phyloP scores from a whole-genome alignment of 2,113 vertebrate genomes.

The Stigmatopora argus region DNA sequence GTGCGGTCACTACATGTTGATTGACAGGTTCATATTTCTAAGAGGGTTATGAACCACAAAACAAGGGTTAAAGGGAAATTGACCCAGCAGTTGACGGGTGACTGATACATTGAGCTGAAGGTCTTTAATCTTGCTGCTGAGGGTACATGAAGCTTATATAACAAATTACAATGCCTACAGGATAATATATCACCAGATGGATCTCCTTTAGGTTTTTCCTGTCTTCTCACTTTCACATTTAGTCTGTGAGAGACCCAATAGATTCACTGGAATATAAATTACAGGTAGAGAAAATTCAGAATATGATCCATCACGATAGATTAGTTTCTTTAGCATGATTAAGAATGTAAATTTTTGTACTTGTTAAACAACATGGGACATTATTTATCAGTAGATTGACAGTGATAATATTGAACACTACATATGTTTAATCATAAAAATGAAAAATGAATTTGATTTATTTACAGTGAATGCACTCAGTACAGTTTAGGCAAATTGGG shows the following conservation, averaged over 20 bases:
- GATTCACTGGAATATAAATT: conserved; percentile 43
- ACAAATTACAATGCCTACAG: conserved; percentile 73
- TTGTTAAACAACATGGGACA: neutral
- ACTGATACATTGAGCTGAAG: conserved; percentile 76
- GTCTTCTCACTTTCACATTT: conserved; percentile 43
- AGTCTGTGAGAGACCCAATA: conserved; percentile 38
- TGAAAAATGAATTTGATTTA: neutral
- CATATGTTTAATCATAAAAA: neutral
- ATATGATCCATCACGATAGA: conserved; percentile 38
- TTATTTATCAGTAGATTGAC: neutral
- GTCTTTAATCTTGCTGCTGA: conserved; percentile 77
- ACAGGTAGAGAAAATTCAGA: conserved; percentile 45
- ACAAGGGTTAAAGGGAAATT: conserved; percentile 80
- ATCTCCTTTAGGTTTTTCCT: conserved; percentile 51
- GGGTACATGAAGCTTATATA: conserved; percentile 77
- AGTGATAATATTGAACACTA: neutral
- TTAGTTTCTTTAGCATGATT: conserved; percentile 27
- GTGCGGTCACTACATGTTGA: conserved; percentile 55
- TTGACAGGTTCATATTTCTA: conserved; percentile 73
- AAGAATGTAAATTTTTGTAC: conserved; percentile 14
- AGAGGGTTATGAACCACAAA: conserved; percentile 77
- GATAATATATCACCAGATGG: conserved; percentile 72
- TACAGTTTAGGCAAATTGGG: neutral
- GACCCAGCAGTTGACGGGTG: conserved; percentile 75
- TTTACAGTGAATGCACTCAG: neutral